These are phyloP conservation scores for Cheilosia vernalis DNA, from an alignment of 2,888 invertebrate genomes.

Conservation along the genomic window DNA sequence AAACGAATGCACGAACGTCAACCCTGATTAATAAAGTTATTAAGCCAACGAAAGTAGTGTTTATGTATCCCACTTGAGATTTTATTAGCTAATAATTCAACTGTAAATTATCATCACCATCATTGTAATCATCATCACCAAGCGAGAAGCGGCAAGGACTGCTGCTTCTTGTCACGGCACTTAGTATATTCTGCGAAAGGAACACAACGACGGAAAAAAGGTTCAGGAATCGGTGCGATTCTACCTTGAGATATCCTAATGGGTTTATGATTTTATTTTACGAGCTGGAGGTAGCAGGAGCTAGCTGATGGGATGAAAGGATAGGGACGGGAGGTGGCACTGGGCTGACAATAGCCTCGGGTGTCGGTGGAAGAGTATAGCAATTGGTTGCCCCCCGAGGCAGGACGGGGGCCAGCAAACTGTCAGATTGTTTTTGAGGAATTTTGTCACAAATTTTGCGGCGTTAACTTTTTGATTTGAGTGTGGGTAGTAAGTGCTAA, in stretches of 20 bases:
- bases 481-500: neutral
- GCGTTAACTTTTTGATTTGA: neutral
- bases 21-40: constrained; percentile 74
- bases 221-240: constrained; percentile 43
- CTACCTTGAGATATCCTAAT: constrained; percentile 60
- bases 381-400: neutral
- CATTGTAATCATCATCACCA: constrained; percentile 62
- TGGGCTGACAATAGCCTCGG: constrained; percentile 19
- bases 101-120: constrained; percentile 68
- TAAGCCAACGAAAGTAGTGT: constrained; percentile 71
- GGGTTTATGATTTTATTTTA: constrained; percentile 69
- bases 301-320: constrained; percentile 31
- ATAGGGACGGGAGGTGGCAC: neutral
- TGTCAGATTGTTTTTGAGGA: constrained; percentile 1
- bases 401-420: neutral
- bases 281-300: constrained; percentile 23
- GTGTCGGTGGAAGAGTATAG: neutral
- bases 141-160: neutral
- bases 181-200: constrained; percentile 4
- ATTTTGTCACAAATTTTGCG: constrained; percentile 8
- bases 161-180: constrained; percentile 23
- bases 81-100: constrained; percentile 75
- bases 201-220: neutral
- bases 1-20: constrained; percentile 65
- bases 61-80: constrained; percentile 72